phyloP scores from a whole-genome alignment of 2,888 invertebrate genomes.

The Imbricaverruca yamaguchii region DNA sequence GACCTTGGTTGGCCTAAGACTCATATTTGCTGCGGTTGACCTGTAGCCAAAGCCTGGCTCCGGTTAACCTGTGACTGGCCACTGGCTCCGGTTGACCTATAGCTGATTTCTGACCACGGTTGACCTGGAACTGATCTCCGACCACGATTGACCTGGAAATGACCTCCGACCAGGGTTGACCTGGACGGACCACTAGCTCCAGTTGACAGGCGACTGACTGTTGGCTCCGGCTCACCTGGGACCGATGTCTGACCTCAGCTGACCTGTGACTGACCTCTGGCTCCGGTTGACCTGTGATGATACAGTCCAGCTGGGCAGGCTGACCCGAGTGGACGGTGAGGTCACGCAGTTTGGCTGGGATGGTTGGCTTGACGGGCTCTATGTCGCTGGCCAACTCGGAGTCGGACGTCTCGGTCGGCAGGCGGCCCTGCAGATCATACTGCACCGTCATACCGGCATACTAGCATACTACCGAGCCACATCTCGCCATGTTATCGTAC shows the following conservation, averaged over 20 bases:
- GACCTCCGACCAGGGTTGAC: too few relatives aligned
- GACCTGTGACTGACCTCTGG: constrained; percentile 55
- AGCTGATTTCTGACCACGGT: too few relatives aligned
- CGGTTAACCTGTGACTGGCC: too few relatives aligned
- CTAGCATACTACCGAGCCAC: too few relatives aligned
- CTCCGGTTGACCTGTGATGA: constrained; percentile 71
- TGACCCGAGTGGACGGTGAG: constrained; percentile 59
- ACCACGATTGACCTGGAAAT: too few relatives aligned
- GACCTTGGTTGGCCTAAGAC: too few relatives aligned
- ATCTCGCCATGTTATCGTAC: too few relatives aligned
- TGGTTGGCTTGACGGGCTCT: constrained; percentile 63
- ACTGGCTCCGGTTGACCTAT: too few relatives aligned
- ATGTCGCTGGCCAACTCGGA: constrained; percentile 61
- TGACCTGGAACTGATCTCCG: too few relatives aligned
- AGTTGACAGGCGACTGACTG: constrained; percentile 62
- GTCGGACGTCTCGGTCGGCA: constrained; percentile 61
- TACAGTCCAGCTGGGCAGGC: constrained; percentile 60
- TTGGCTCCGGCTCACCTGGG: background rate
- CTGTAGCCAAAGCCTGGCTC: too few relatives aligned
- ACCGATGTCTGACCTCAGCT: background rate
- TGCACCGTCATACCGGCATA: too few relatives aligned
- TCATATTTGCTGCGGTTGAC: too few relatives aligned
- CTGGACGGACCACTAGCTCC: constrained; percentile 60
- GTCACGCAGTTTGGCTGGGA: constrained; percentile 61
- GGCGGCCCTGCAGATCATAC: constrained; percentile 39